These are phyloP conservation scores for Ciona savignyi DNA, from an alignment of 23 tunicate species.

Conservation along the genomic window DNA sequence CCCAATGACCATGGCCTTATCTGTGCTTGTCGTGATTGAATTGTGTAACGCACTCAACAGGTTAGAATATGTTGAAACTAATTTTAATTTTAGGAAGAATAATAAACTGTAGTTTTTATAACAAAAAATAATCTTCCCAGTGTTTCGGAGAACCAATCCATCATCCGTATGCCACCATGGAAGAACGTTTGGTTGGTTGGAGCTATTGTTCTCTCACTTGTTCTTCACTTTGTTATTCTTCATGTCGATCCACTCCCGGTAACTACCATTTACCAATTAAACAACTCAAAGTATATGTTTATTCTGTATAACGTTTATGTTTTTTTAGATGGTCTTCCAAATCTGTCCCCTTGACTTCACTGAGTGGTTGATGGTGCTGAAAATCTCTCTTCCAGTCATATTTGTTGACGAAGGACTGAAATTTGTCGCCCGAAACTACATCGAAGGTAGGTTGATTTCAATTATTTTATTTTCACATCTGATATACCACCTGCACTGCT, in stretches of 20 bases:
- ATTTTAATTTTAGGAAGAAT: not conserved
- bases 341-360: constrained; percentile 94
- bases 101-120: not conserved
- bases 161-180: constrained; percentile 98
- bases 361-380: constrained; percentile 94
- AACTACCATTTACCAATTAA: constrained; percentile 9
- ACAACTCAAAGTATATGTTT: not conserved
- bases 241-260: constrained; percentile 96
- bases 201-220: constrained; percentile 92
- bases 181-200: constrained; percentile 84
- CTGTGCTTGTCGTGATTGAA: constrained; percentile 98
- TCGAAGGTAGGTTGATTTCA: constrained; percentile 76
- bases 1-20: constrained; percentile 99
- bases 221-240: constrained; percentile 93
- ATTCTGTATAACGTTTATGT: not conserved
- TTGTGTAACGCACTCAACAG: constrained; percentile 98
- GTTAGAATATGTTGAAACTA: constrained; percentile 13
- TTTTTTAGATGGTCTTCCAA: constrained; percentile 87
- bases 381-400: constrained; percentile 95
- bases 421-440: constrained; percentile 85
- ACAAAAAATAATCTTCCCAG: constrained; percentile 21
- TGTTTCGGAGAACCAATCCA: constrained; percentile 97
- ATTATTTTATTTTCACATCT: too few relatives aligned
- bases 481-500: too few relatives aligned
- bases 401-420: constrained; percentile 85